Conservation (phyloP, 2,888 invertebrate genomes). For the Lycaena phlaeas region DNA sequence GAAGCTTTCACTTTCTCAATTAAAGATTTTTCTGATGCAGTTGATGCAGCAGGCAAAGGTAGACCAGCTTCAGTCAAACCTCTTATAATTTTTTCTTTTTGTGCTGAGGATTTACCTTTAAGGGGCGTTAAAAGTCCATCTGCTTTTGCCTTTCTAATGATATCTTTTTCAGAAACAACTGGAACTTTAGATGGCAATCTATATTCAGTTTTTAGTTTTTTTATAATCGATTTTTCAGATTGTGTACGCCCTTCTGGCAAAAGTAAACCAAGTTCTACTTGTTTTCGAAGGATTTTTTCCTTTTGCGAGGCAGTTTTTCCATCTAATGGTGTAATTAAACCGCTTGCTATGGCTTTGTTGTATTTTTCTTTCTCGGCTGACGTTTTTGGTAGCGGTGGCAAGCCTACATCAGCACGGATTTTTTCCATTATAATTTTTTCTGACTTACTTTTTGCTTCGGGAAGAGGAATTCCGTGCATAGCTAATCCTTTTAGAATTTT, state of each 20-base stretch:
- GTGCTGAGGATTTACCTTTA: conserved; percentile 19
- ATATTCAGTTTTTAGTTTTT: conserved; percentile 22
- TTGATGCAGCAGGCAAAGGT: conserved; percentile 22
- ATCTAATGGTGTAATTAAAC: conserved; percentile 23
- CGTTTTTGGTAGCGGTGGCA: conserved; percentile 19
- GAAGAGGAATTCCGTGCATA: conserved; percentile 16
- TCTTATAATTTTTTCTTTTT: conserved; percentile 24
- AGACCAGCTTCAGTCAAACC: conserved; percentile 27
- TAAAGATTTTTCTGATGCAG: conserved; percentile 29
- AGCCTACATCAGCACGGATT: conserved; percentile 12
- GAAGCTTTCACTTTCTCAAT: conserved; percentile 34
- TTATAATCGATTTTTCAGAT: conserved; percentile 21
- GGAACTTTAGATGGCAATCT: conserved; percentile 19
- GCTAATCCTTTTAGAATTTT: conserved; percentile 20
- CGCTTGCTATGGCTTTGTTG: conserved; percentile 20
- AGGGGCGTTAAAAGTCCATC: conserved; percentile 18
- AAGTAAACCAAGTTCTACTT: conserved; percentile 20
- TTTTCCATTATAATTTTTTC: conserved; percentile 22
- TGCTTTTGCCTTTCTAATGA: conserved; percentile 13
- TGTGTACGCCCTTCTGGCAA: conserved; percentile 23
- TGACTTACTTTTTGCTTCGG: conserved; percentile 14
- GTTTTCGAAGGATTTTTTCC: conserved; percentile 23
- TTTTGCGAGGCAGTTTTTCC: conserved; percentile 25
- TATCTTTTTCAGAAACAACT: conserved; percentile 4
- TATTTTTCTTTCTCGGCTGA: conserved; percentile 15